Base-by-base conservation (phyloP, 2,113 vertebrate species). In the Telmatochromis bifrenatus region DNA sequence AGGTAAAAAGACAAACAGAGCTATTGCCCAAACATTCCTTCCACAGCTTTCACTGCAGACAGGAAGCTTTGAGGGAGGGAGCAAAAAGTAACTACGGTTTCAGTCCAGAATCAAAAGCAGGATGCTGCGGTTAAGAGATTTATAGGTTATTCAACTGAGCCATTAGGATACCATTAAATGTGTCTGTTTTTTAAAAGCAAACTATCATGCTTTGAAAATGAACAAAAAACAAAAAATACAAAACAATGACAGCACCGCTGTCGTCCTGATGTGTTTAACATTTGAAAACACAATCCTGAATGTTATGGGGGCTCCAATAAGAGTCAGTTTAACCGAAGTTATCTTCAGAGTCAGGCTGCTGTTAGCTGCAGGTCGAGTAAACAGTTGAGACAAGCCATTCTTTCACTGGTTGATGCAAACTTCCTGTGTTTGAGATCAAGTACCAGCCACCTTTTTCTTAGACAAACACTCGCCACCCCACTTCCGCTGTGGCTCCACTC, bases 401-500 rank as follows among this genome's bases (percentile, higher is more conserved):
- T 90, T 90, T 37, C 31, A 3, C 31, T 23, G 84, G 54, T 83
- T 81, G 83, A 91, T 39, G 42, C 58, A 62, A 65, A 88, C 88
- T 92, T 92, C 90, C 91, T 94, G 84, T 0, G 2, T 73, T 84
- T 84, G 49, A 79, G 73, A 91, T 60, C 65, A 56, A 81, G 70
- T 39, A 54, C 62, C 55, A 11, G 11, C 45, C 80, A n/a, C 86
- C 81, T 58, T 53, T 83, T 56, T 77, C 84, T 84, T n/a, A 84
- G 11, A 82, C 70, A 83, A 60, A 56, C 82, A 21, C 42, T 39
- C 4, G 77, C 84, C 70, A 33, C 77, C 79, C 45, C 56, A 7
- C 0, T 51, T 68, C 83, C 12, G 12, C 60, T 37, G 51, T 37
- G 70, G 31, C 88, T 70, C 23, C 68, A 19, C 70, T 60, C 15